Base-by-base conservation (phyloP, 1,140 invertebrate species). In the Apocrypta bakeri region DNA sequence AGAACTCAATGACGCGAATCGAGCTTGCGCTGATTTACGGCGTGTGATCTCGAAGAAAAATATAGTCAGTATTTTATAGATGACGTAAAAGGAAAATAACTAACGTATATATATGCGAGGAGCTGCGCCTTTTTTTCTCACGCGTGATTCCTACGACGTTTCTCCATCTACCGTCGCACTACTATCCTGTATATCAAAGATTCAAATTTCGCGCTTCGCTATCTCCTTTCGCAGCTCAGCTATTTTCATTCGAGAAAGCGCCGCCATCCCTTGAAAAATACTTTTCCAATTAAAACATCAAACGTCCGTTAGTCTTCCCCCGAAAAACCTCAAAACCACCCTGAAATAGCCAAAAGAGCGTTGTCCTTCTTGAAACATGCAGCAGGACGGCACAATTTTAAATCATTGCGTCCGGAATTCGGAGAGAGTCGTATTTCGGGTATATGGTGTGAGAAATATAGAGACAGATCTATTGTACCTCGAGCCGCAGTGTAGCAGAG, bases 81-180 rank as follows among this genome's bases (percentile, higher is more conserved):
- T 66, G 61, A 74, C 33, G n/a, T n/a, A n/a, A 74, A 74, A 81
- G 66, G 21, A 1, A 12, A 66, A 63, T 8, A 27, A 61, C n/a
- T n/a, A n/a, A n/a, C n/a, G n/a, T n/a, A n/a, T n/a, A 69, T 7
- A 33, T 61, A 21, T 33, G 8, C 37, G 17, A 37, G 12, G 29
- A n/a, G 7, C 37, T 31, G 27, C 29, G 21, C 64, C 64, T 82
- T 76, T 82, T 63, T 74, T 76, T 82, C 80, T 82, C 80, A 82
- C 64, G 80, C 40, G 61, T 69, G 72, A 82, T 37, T 75, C 37
- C 21, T 2, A 2, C 25, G 40, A 2, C 66, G 14, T 69, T 79
- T 31, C 27, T 25, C 68, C 11, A 24, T 27, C 61, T 17, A 7
- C 40, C 9, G 21, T n/a, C 17, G 21, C 21, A n/a, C n/a, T n/a